phyloP scores from a whole-genome alignment of 2,113 vertebrate species.

The Pseudois nayaur region DNA sequence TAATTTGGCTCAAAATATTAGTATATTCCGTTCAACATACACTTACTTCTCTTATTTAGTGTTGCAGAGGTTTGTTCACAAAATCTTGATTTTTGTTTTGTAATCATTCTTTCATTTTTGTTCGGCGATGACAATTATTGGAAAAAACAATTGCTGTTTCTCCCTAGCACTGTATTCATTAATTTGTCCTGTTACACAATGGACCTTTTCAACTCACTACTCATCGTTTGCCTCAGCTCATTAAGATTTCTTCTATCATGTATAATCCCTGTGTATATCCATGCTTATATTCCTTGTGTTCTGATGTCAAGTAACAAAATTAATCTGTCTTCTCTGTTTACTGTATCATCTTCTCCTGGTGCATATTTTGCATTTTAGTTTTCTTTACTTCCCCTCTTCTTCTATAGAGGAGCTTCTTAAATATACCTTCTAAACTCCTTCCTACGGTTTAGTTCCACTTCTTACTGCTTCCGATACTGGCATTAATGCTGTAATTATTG shows the following conservation, averaged over 20 bases:
- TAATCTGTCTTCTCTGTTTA: background rate
- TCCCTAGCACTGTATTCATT: background rate
- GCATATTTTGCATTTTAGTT: background rate
- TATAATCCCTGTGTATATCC: background rate
- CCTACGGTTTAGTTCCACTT: background rate
- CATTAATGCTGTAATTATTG: background rate
- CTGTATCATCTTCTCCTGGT: background rate
- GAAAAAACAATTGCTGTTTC: background rate
- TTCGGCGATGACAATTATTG: background rate
- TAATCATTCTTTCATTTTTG: background rate
- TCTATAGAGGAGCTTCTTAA: background rate
- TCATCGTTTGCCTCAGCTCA: background rate
- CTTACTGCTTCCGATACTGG: background rate
- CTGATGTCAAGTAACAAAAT: background rate
- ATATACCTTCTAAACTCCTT: background rate
- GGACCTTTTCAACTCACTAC: background rate
- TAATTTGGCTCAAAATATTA: background rate
- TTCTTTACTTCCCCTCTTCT: background rate
- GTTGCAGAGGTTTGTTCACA: background rate
- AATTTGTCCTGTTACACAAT: background rate
- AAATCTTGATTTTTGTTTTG: background rate
- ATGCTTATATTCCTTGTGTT: background rate
- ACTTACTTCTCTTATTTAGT: background rate
- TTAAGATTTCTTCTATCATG: background rate
- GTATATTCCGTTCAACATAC: background rate